Conservation (phyloP, 2,888 invertebrate genomes). For the Fragum whitleyi region DNA sequence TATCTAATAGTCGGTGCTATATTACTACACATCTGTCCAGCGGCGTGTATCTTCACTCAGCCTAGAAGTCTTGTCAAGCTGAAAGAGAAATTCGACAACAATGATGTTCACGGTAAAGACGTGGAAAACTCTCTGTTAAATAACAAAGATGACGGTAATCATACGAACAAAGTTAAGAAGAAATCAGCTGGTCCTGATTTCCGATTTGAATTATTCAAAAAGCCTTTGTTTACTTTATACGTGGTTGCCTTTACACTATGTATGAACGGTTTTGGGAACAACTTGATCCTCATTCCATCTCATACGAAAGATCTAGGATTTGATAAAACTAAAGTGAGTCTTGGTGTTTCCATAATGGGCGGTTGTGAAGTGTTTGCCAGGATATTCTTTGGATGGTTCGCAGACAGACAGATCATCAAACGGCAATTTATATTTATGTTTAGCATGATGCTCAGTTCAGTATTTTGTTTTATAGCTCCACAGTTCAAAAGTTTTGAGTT, state of each 20-base stretch:
- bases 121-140: conserved; percentile 27
- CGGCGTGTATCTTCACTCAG: conserved; percentile 57
- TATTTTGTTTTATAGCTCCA: conserved; percentile 59
- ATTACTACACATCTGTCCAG: conserved; percentile 51
- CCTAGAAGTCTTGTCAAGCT: conserved; percentile 35
- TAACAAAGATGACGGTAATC: conserved; percentile 17
- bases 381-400: conserved; percentile 90
- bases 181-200: conserved; percentile 31
- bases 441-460: conserved; percentile 42
- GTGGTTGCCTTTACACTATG: conserved; percentile 91
- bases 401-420: conserved; percentile 88
- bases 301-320: conserved; percentile 90
- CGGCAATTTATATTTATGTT: conserved; percentile 81
- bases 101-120: background rate
- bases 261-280: conserved; percentile 92
- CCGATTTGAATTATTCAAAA: conserved; percentile 57
- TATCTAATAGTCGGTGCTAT: conserved; percentile 57
- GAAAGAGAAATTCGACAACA: conserved; percentile 23
- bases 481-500: conserved; percentile 50
- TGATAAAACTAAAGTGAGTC: conserved; percentile 80
- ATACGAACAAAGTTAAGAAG: background rate
- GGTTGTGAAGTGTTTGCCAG: conserved; percentile 90
- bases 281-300: too few relatives aligned
- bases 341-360: conserved; percentile 89
- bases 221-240: conserved; percentile 88